Conservation (phyloP, 2,888 invertebrate genomes). For the Ganaspis brasiliensis region DNA sequence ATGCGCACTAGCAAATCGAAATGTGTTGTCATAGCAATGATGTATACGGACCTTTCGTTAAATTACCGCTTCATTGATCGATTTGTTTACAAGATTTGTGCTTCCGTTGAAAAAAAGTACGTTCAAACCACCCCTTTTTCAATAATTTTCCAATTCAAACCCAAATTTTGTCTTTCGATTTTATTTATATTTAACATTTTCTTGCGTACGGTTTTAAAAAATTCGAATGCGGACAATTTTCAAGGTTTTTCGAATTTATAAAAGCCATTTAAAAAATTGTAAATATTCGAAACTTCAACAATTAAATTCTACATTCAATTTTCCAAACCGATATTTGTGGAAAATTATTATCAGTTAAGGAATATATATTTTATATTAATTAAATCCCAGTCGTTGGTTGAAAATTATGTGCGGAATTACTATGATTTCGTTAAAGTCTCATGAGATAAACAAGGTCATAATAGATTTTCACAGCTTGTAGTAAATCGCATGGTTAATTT, state of each 20-base stretch:
- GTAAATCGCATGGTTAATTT: slow-evolving; percentile 27
- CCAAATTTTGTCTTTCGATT: too few relatives aligned
- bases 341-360: neutral
- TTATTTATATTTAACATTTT: too few relatives aligned
- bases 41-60: slow-evolving; percentile 29
- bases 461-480: slow-evolving; percentile 20
- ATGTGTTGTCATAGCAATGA: slow-evolving; percentile 31
- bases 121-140: too few relatives aligned
- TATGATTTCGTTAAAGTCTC: slow-evolving; percentile 11
- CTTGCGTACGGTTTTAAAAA: too few relatives aligned
- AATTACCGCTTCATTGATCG: slow-evolving; percentile 39
- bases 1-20: slow-evolving; percentile 19
- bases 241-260: too few relatives aligned
- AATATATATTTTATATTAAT: neutral
- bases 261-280: too few relatives aligned
- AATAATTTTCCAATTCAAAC: neutral
- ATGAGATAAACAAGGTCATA: neutral
- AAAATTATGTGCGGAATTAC: neutral
- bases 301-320: too few relatives aligned
- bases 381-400: neutral
- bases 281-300: too few relatives aligned
- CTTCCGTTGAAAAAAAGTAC: neutral
- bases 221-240: too few relatives aligned
- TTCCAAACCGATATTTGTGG: too few relatives aligned
- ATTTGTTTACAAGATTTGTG: slow-evolving; percentile 33